phyloP scores from a whole-genome alignment of 2,797 vertebrate species.

The Gephyroberyx darwinii region DNA sequence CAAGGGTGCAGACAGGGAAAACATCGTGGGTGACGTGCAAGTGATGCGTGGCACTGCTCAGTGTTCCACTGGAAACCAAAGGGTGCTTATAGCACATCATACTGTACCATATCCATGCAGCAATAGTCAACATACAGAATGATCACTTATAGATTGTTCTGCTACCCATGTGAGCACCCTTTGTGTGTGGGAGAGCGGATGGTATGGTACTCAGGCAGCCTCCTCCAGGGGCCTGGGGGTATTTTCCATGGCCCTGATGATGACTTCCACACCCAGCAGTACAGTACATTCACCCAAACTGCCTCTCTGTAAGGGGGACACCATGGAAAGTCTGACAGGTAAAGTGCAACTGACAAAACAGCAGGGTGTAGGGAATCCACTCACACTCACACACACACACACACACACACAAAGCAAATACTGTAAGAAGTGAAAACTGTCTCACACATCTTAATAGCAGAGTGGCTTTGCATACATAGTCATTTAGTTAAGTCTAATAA shows the following conservation, averaged over 20 bases:
- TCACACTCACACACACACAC: not conserved
- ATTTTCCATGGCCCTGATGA: not conserved
- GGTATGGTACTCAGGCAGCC: too few species aligned
- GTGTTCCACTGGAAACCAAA: not conserved
- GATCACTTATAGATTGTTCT: too few species aligned
- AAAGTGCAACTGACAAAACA: constrained; percentile 8
- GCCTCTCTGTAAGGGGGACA: constrained; percentile 10
- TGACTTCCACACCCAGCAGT: constrained; percentile 15
- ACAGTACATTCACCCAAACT: constrained; percentile 19
- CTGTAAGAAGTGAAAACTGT: not conserved
- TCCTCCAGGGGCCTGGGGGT: too few species aligned
- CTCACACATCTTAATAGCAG: constrained; percentile 17
- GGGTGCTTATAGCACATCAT: constrained; percentile 2
- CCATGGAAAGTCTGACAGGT: not conserved
- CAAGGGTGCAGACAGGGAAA: not conserved
- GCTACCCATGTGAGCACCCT: too few species aligned
- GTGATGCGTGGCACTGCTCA: not conserved
- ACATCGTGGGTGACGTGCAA: too few species aligned
- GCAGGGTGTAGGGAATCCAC: not conserved
- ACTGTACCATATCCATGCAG: not conserved
- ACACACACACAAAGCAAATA: not conserved
- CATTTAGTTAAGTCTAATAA: constrained; percentile 44
- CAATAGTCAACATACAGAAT: not conserved
- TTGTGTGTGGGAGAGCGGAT: too few species aligned
- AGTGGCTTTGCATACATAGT: constrained; percentile 18